Percentiles rank a stretch among this genome's conserved stretches.
phyloP scores from a whole-genome alignment of 2,888 invertebrate species.

The Mantis religiosa region DNA sequence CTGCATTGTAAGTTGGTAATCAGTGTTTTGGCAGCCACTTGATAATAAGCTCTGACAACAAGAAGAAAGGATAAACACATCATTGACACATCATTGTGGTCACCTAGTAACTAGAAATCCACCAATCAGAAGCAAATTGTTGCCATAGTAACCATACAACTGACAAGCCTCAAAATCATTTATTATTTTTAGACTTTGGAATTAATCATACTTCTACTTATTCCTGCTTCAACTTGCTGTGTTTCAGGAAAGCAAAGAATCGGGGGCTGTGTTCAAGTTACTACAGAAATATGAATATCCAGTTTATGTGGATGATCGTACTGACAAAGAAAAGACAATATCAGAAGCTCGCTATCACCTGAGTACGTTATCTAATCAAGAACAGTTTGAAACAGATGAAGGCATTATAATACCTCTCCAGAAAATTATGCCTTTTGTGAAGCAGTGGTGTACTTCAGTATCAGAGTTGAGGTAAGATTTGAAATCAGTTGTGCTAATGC shows the following conservation, averaged over 20 bases:
- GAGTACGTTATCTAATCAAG: slow-evolving; percentile 31
- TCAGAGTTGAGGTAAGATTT: slow-evolving; percentile 2
- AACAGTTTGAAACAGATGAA: slow-evolving; percentile 25
- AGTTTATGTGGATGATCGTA: slow-evolving; percentile 39
- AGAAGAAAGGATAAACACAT: too few species aligned
- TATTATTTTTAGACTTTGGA: too few species aligned
- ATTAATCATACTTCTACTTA: too few species aligned
- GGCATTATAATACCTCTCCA: slow-evolving; percentile 15
- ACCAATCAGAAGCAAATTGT: too few species aligned
- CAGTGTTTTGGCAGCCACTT: too few species aligned
- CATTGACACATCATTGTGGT: too few species aligned
- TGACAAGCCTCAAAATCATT: too few species aligned
- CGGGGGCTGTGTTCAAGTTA: background rate
- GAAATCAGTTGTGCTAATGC: too few species aligned
- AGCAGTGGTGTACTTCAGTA: slow-evolving; percentile 18
- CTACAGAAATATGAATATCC: slow-evolving; percentile 20
- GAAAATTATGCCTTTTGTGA: slow-evolving; percentile 16
- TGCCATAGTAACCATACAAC: too few species aligned
- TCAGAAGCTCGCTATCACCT: slow-evolving; percentile 40
- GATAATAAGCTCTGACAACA: too few species aligned
- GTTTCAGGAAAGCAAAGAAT: background rate
- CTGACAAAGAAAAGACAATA: slow-evolving; percentile 41
- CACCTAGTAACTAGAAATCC: too few species aligned
- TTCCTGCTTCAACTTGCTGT: background rate
- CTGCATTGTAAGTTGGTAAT: too few species aligned